Base-by-base conservation (phyloP, 2,888 invertebrate species). In the Euzophera pinguis region DNA sequence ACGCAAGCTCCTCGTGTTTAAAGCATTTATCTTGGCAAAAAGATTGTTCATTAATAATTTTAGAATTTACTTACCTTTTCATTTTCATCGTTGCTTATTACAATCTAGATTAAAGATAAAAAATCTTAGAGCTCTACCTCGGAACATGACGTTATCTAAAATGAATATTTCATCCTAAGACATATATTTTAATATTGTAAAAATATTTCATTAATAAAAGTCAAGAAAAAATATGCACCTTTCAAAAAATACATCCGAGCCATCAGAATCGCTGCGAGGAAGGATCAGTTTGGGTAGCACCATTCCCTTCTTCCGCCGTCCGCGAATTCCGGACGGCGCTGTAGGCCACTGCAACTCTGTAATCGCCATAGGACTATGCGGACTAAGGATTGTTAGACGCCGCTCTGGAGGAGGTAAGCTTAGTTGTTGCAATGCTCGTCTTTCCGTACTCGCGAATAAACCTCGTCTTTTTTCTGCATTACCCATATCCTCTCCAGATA, bases 321-420 rank as follows among this genome's bases (percentile, higher is more conserved):
- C 92, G 63, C 92, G 91, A 61, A 93, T 87, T 12, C 92, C 91
- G 14, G 92, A 82, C 53, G 92, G 91, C 34, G 45, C 32, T 1
- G 91, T 78, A 49, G 93, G 90, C 82, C 93, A 92, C 65, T 92
- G 91, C 61, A 94, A 85, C 64, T 95, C 95, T 58, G 92, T 91
- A 3, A 91, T 84, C 54, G 94, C 93, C 70, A 94, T 91, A 0
- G 96, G 96, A 69, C 94, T 94, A 75, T 95, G 95, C 0, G 95
- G 95, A 63, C 96, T 96, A 54, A 96, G 84, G 54, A 96, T 96
- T 38, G 95, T 96, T 50, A 96, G 91, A 61, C 91, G 90, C 9
- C 92, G 89, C 55, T 93, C 93, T 0, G 94, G 93, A 7, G 94
- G 94, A 7, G 94, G 94, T 35, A 95, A 80, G 64, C 94, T 94